These are phyloP conservation scores for Notospermus geniculatus DNA, from an alignment of 1,140 invertebrate genomes.

Conservation along the genomic window DNA sequence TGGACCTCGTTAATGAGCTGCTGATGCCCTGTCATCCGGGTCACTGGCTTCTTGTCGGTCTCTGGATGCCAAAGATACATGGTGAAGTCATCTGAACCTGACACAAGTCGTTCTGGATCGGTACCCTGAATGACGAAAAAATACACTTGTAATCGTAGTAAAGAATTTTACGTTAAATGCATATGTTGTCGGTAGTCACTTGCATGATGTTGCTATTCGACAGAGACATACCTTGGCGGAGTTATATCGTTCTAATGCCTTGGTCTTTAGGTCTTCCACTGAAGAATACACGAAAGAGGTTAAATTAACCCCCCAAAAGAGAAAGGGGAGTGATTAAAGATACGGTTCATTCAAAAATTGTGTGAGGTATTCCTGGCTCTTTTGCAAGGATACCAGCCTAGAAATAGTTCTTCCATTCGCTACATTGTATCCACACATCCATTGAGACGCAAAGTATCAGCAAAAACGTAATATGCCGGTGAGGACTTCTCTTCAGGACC, in stretches of 20 bases:
- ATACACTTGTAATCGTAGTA: too few relatives aligned
- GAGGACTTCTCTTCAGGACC: too few relatives aligned
- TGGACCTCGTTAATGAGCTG: conserved; percentile 96
- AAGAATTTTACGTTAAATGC: too few relatives aligned
- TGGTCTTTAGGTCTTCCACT: conserved; percentile 38
- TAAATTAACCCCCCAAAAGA: too few relatives aligned
- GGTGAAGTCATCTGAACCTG: conserved; percentile 98
- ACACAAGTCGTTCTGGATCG: conserved; percentile 79
- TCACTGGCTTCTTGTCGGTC: conserved; percentile 81
- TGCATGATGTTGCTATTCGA: not conserved
- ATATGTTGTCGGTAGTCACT: not conserved
- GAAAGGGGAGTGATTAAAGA: too few relatives aligned
- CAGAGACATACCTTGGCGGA: conserved; percentile 31
- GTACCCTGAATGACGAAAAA: conserved; percentile 49
- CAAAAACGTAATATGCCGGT: too few relatives aligned
- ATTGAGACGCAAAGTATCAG: too few relatives aligned
- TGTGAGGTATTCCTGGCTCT: too few relatives aligned
- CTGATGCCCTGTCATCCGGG: conserved; percentile 94
- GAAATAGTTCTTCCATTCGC: too few relatives aligned
- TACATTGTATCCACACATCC: too few relatives aligned
- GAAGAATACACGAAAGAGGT: not conserved
- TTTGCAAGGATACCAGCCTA: too few relatives aligned
- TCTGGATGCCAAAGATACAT: conserved; percentile 95
- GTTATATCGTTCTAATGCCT: conserved; percentile 41
- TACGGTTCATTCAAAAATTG: too few relatives aligned